A percentile compares a stretch with the other conserved stretches of the same genome.
phyloP scores from a whole-genome alignment of 2,888 invertebrate genomes.

The Phrixothrix hirtus region DNA sequence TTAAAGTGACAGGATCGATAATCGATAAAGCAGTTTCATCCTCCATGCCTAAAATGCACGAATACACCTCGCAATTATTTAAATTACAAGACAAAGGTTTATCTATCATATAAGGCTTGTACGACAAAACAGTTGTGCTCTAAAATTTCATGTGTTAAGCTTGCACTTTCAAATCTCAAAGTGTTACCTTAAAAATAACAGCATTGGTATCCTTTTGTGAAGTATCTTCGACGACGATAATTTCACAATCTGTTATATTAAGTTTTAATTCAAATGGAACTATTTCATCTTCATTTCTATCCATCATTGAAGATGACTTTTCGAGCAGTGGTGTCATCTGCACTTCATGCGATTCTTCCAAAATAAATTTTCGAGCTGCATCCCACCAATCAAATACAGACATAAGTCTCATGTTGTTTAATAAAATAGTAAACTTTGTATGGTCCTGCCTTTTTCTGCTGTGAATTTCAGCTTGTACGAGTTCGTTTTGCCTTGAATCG shows the following conservation, averaged over 20 bases:
- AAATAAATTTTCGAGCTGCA: constrained; percentile 77
- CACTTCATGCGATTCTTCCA: constrained; percentile 52
- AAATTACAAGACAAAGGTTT: constrained; percentile 85
- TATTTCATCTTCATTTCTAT: constrained; percentile 36
- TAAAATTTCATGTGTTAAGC: constrained; percentile 48
- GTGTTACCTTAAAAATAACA: constrained; percentile 78
- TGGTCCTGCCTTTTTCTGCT: constrained; percentile 67
- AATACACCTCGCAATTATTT: constrained; percentile 90
- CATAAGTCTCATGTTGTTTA: constrained; percentile 94
- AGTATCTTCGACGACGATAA: constrained; percentile 91
- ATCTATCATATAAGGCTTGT: constrained; percentile 68
- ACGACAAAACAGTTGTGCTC: constrained; percentile 88
- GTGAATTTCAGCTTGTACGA: constrained; percentile 55
- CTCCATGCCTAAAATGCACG: constrained; percentile 85
- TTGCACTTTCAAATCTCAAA: neutral
- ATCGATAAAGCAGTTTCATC: constrained; percentile 89
- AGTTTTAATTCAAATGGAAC: constrained; percentile 80
- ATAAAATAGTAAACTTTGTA: constrained; percentile 81
- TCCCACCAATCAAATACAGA: constrained; percentile 94
- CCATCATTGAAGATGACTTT: constrained; percentile 1
- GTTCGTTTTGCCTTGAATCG: constrained; percentile 37
- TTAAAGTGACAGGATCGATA: constrained; percentile 88
- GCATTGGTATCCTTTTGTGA: constrained; percentile 89
- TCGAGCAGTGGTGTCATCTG: constrained; percentile 23
- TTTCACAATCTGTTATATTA: constrained; percentile 93